Evolutionary conservation across 2,113 vertebrate genomes (phyloP).

Genomic region (Charina bottae): DNA sequence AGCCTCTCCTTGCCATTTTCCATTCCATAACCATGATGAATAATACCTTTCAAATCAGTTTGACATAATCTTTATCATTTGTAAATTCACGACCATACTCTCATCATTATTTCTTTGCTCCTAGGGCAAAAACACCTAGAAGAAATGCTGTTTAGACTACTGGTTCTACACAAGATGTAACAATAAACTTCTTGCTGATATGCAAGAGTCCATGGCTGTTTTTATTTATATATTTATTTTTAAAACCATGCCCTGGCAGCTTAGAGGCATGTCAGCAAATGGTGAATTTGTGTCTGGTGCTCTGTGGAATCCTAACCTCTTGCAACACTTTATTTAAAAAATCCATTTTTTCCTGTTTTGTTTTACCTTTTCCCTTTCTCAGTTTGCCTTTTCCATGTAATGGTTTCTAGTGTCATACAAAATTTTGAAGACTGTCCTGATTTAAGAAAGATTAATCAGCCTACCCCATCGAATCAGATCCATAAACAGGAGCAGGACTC

Average conservation of each 20-base stretch:
- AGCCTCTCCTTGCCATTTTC: neutral
- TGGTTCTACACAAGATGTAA: neutral
- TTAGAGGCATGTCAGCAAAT: neutral
- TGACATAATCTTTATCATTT: neutral
- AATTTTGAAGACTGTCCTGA: neutral
- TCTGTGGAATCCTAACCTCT: neutral
- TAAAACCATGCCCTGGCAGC: neutral
- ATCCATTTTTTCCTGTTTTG: neutral
- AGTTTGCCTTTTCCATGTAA: neutral
- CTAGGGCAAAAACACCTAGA: neutral
- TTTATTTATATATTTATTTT: neutral
- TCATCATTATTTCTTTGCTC: neutral
- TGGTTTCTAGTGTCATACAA: neutral
- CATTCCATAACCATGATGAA: conserved; percentile 3
- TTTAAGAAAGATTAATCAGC: neutral
- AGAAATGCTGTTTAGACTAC: neutral
- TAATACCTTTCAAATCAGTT: neutral
- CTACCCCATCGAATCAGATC: neutral
- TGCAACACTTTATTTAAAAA: neutral
- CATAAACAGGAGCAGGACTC: neutral
- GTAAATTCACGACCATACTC: neutral
- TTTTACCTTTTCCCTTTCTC: neutral
- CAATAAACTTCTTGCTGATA: neutral
- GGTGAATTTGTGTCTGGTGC: neutral
- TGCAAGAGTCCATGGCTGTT: neutral